Conservation (phyloP, 2,888 invertebrate genomes). For the Phytoseiulus persimilis region DNA sequence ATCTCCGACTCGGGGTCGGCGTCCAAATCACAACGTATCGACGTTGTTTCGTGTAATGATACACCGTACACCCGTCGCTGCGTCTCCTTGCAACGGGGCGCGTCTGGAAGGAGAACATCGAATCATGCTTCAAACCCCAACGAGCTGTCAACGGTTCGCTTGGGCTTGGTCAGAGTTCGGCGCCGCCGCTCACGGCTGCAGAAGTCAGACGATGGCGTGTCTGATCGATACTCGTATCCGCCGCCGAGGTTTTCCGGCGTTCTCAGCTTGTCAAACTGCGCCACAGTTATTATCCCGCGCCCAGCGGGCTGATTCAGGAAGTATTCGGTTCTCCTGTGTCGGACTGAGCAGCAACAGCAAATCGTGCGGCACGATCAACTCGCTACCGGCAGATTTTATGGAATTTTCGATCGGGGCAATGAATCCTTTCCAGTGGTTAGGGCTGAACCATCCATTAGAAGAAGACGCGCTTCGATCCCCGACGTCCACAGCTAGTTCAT, state of each 20-base stretch:
- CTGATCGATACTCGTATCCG: no score
- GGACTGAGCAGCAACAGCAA: no score
- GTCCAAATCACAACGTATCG: constrained; percentile 32
- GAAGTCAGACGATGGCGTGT: no score
- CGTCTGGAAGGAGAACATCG: not conserved
- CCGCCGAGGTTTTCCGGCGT: no score
- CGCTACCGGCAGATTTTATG: no score
- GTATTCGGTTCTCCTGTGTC: no score
- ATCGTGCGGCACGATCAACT: no score
- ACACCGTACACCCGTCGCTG: constrained; percentile 37
- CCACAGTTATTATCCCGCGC: no score
- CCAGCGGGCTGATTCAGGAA: no score
- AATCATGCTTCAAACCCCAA: not conserved
- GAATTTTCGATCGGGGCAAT: no score
- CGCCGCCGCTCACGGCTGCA: no score
- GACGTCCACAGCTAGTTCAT: not conserved
- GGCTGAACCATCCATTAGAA: not conserved
- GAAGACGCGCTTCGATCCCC: not conserved
- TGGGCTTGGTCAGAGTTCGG: not conserved
- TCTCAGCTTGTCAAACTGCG: no score
- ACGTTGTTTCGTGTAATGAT: not conserved
- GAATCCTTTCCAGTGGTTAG: not conserved
- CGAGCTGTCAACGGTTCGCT: constrained; percentile 22
- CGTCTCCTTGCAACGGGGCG: constrained; percentile 18
- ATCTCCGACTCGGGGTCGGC: constrained; percentile 29